Percentiles rank a stretch among this genome's conserved stretches.
These are phyloP conservation scores for Periplaneta americana DNA, from an alignment of 1,140 invertebrate species.

Conservation along the genomic window DNA sequence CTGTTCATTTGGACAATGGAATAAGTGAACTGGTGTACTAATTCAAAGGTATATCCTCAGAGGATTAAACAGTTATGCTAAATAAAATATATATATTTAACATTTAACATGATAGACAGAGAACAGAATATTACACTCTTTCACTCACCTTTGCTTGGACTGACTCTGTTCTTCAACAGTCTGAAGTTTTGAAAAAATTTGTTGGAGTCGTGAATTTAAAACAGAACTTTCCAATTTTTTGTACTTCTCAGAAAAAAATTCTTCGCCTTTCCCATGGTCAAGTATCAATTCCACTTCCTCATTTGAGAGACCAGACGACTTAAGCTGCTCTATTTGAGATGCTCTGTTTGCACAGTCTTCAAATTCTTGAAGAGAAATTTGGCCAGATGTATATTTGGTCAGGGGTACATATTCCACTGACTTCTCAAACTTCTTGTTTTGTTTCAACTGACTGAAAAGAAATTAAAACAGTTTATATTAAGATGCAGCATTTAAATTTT, in stretches of 20 bases:
- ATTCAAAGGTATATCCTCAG: too few relatives aligned
- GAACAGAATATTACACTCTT: not conserved
- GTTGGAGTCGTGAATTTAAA: constrained; percentile 19
- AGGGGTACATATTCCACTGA: constrained; percentile 22
- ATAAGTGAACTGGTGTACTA: too few relatives aligned
- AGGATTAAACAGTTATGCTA: too few relatives aligned
- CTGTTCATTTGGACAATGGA: too few relatives aligned
- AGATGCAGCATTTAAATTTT: too few relatives aligned
- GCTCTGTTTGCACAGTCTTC: constrained; percentile 20
- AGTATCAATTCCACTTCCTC: constrained; percentile 26
- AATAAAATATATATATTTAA: too few relatives aligned
- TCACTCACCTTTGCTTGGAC: not conserved
- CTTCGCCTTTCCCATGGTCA: constrained; percentile 13
- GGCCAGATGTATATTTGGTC: constrained; percentile 23
- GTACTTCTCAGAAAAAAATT: not conserved
- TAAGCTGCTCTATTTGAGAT: constrained; percentile 13
- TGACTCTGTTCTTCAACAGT: not conserved
- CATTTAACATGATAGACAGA: too few relatives aligned
- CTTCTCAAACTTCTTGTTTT: constrained; percentile 26
- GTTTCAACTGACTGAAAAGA: constrained; percentile 23
- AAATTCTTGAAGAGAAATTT: constrained; percentile 25
- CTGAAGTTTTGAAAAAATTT: constrained; percentile 11
- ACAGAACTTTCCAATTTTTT: constrained; percentile 5
- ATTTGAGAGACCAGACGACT: constrained; percentile 24
- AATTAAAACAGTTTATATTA: constrained; percentile 13